Base-by-base conservation (phyloP, 2,888 invertebrate species). In the Xanthorhoe spadicearia region DNA sequence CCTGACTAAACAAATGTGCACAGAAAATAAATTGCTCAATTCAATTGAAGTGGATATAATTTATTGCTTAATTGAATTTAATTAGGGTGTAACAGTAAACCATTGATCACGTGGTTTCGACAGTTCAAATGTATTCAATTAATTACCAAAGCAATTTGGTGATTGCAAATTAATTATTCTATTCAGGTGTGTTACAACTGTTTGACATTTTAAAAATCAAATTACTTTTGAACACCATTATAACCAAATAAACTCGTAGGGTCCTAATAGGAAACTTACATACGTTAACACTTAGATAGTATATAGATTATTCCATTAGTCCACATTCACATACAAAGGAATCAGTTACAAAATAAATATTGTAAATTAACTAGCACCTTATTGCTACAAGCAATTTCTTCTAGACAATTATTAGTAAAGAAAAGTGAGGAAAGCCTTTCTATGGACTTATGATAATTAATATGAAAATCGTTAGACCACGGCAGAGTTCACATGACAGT, bases 81-180 rank as follows among this genome's bases (percentile, higher is more conserved):
- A 70, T 64, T 71, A 49, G 38, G 60, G 68, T 57, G 49, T 56
- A 49, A 49, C 58, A 53, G 65, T 72, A 68, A 72, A 66, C 68
- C 68, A 69, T 69, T 65, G 55, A 66, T 69, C 70, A 72, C 69
- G 67, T 67, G 65, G 65, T 52, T 56, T 54, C 51, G 72, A 69
- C 71, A 69, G 62, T 66, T 68, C 59, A 60, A 63, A 58, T 56
- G 51, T 63, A 63, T 61, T 49, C 54, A 65, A 69, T 66, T 69
- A 64, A 69, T 69, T 66, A 64, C 54, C 32, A 58, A 61, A 61
- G 58, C 64, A 64, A 59, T 64, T 61, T 51, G 23, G 56, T 59
- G 46, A 61, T 61, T 55, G 43, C 35, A 17, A 57, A 61, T 66
- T 63, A 60, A 53, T 57, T 59, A 23, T 48, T 46, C 48, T 32